Conservation (phyloP, 1,140 invertebrate species). For the Drosophila subobscura region DNA sequence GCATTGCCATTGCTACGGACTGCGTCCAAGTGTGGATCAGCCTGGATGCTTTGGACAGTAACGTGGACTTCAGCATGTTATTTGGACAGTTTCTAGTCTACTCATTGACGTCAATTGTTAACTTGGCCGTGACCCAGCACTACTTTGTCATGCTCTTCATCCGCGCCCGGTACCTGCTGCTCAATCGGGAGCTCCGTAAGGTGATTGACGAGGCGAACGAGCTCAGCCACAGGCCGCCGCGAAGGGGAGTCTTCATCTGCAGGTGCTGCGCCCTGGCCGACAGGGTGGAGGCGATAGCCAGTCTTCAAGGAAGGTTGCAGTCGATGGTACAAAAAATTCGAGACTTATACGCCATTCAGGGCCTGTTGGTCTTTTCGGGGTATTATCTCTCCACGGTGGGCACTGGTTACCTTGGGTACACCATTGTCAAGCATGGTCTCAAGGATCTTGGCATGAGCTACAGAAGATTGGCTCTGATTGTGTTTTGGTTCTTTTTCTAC, state of each 20-base stretch:
- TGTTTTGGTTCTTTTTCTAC: not conserved
- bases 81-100: not conserved
- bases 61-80: not conserved
- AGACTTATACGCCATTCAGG: slow-evolving; percentile 13
- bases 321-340: not conserved
- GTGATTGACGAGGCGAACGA: slow-evolving; percentile 7
- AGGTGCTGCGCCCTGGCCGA: slow-evolving; percentile 26
- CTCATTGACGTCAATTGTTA: not conserved
- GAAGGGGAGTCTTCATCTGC: slow-evolving; percentile 17
- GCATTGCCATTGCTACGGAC: not conserved
- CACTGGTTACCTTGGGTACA: slow-evolving; percentile 2
- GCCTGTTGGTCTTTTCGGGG: not conserved
- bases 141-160: slow-evolving; percentile 8
- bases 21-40: not conserved
- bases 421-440: not conserved
- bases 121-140: slow-evolving; percentile 8
- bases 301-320: slow-evolving; percentile 2
- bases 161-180: slow-evolving; percentile 10
- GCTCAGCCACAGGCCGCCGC: not conserved
- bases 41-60: not conserved
- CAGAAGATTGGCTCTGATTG: not conserved
- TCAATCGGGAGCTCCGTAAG: slow-evolving; percentile 16
- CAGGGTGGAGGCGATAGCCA: slow-evolving; percentile 10
- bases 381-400: slow-evolving; percentile 18
- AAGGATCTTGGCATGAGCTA: not conserved